Percentiles rank a stretch among this genome's conserved stretches.
Conservation (phyloP, 2,888 invertebrate genomes). For the Cephus nigrinus region DNA sequence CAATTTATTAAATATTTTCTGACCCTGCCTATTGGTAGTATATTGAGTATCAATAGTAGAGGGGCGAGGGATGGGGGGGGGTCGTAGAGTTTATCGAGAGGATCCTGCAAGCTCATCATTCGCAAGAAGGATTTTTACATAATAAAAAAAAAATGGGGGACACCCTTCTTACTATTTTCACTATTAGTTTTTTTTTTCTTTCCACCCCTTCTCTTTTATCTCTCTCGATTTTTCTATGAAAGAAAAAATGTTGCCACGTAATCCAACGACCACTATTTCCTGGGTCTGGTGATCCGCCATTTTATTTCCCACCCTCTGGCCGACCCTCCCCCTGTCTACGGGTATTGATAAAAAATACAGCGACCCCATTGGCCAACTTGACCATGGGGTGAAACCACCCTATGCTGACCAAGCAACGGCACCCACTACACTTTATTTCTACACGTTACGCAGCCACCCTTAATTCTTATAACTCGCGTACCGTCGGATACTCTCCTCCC, state of each 20-base stretch:
- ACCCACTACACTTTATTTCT: slow-evolving; percentile 56
- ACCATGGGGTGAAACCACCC: slow-evolving; percentile 61
- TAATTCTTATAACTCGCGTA: slow-evolving; percentile 3
- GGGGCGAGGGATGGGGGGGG: background rate
- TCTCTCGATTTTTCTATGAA: background rate
- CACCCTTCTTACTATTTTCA: slow-evolving; percentile 9
- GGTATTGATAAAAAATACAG: slow-evolving; percentile 60
- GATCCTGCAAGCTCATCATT: slow-evolving; percentile 4
- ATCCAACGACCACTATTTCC: slow-evolving; percentile 11
- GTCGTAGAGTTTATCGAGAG: slow-evolving; percentile 1
- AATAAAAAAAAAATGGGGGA: slow-evolving; percentile 18
- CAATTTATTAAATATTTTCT: slow-evolving; percentile 37
- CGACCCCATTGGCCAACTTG: slow-evolving; percentile 58
- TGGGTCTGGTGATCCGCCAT: slow-evolving; percentile 48
- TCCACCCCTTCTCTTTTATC: background rate
- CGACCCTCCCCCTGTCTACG: slow-evolving; percentile 46
- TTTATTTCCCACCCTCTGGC: slow-evolving; percentile 49
- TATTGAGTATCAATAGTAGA: slow-evolving; percentile 10
- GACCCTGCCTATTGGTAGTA: slow-evolving; percentile 27
- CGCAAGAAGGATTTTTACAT: slow-evolving; percentile 4
- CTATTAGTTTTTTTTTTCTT: background rate
- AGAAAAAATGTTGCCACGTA: slow-evolving; percentile 21
- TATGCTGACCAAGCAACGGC: slow-evolving; percentile 63
- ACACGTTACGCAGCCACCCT: slow-evolving; percentile 38
- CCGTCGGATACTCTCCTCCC: background rate